These are phyloP conservation scores for Eupithecia vulgata DNA, from an alignment of 2,888 invertebrate genomes.

Conservation along the genomic window DNA sequence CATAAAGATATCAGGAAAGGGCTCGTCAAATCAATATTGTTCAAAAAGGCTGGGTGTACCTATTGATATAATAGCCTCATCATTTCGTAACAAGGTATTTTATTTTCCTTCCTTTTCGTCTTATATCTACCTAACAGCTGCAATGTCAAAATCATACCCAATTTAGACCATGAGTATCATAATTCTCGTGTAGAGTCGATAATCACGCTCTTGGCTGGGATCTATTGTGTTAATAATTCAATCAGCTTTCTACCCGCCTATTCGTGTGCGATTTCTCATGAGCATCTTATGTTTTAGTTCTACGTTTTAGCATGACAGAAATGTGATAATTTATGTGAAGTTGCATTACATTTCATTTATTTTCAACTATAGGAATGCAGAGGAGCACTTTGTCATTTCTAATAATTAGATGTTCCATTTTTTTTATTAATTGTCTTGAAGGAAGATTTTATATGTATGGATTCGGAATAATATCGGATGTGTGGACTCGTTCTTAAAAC, in stretches of 20 bases:
- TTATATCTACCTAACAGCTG: neutral
- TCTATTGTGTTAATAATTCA: conserved; percentile 32
- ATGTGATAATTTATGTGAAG: conserved; percentile 28
- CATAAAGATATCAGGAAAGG: too few species aligned
- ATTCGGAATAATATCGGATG: too few species aligned
- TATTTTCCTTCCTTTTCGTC: neutral
- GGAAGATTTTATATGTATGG: too few species aligned
- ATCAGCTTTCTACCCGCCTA: conserved; percentile 41
- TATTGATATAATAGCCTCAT: neutral
- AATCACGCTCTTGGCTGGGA: neutral
- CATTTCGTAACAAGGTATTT: neutral
- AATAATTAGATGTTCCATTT: too few species aligned
- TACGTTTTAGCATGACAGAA: conserved; percentile 22
- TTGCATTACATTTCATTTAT: neutral
- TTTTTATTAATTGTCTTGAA: too few species aligned
- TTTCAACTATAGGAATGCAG: too few species aligned
- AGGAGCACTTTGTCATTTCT: too few species aligned
- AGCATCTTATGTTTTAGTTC: conserved; percentile 19
- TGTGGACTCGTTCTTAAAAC: too few species aligned
- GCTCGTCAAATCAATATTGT: too few species aligned
- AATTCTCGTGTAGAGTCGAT: conserved; percentile 10
- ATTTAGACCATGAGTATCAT: neutral
- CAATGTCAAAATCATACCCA: neutral
- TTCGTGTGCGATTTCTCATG: conserved; percentile 35
- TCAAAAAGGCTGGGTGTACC: too few species aligned